phyloP scores from a whole-genome alignment of 2,888 invertebrate genomes.

The Leptopterna dolabrata region DNA sequence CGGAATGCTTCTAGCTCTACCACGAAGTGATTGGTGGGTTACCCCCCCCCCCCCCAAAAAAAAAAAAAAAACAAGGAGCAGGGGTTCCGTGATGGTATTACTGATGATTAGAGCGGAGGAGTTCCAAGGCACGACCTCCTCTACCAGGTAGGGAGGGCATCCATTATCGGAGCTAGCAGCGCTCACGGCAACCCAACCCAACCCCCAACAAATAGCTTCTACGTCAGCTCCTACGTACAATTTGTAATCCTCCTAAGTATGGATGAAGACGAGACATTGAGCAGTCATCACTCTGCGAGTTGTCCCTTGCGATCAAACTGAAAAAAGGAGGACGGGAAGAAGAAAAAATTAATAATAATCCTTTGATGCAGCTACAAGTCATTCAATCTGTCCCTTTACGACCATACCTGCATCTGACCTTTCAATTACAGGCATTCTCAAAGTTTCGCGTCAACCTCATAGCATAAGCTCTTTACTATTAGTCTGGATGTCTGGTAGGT shows the following conservation, averaged over 20 bases:
- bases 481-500: neutral
- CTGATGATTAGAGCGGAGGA: conserved; percentile 53
- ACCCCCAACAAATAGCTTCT: conserved; percentile 41
- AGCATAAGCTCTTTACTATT: neutral
- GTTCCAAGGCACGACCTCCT: conserved; percentile 21
- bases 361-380: neutral
- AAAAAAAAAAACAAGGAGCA: conserved; percentile 53
- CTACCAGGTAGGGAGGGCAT: conserved; percentile 31
- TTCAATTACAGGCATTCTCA: neutral
- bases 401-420: neutral
- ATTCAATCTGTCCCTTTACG: neutral
- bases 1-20: conserved; percentile 21
- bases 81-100: conserved; percentile 51
- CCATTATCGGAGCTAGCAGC: conserved; percentile 50
- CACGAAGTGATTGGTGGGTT: conserved; percentile 50
- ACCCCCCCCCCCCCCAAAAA: no score
- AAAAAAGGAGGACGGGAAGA: neutral
- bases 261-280: neutral
- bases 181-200: conserved; percentile 29
- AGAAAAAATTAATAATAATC: neutral
- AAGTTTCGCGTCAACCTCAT: neutral
- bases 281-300: conserved; percentile 12
- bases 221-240: conserved; percentile 40
- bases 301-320: neutral
- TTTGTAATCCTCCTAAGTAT: conserved; percentile 44